A percentile compares a stretch with the other conserved stretches of the same genome.
Evolutionary conservation across 1,140 invertebrate species (phyloP).

Genomic region (Camponotus vicinus): DNA sequence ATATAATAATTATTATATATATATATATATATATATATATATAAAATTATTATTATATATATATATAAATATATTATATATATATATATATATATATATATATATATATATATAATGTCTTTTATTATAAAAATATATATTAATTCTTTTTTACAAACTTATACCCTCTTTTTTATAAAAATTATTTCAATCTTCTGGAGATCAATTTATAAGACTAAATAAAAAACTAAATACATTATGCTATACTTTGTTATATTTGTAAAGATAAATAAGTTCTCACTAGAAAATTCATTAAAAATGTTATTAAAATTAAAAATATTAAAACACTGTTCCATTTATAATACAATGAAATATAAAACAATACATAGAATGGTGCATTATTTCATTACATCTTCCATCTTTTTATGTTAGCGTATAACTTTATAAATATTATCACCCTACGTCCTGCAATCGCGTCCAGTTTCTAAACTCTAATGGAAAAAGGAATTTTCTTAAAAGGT

Average conservation of each 20-base stretch:
- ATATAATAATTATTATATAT: too few relatives aligned
- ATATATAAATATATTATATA: too few relatives aligned
- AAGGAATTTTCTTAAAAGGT: constrained; percentile 27
- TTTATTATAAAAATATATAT: neutral
- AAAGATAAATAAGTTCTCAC: neutral
- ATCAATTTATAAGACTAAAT: neutral
- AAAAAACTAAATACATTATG: neutral
- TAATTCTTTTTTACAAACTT: neutral
- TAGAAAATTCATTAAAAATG: neutral
- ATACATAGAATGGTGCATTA: neutral
- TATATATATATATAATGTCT: too few relatives aligned
- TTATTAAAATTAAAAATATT: neutral
- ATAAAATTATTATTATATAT: too few relatives aligned
- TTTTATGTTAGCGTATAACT: neutral
- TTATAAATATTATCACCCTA: constrained; percentile 1
- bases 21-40: neutral
- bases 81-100: too few relatives aligned
- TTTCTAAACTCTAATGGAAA: neutral
- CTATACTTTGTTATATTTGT: neutral
- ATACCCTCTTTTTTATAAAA: neutral
- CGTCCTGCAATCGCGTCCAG: neutral
- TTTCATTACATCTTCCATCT: neutral
- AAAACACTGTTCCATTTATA: neutral
- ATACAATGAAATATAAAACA: neutral
- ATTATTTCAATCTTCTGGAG: neutral